These are phyloP conservation scores for Sisor rabdophorus DNA, from an alignment of 2,113 vertebrate genomes.

Conservation along the genomic window DNA sequence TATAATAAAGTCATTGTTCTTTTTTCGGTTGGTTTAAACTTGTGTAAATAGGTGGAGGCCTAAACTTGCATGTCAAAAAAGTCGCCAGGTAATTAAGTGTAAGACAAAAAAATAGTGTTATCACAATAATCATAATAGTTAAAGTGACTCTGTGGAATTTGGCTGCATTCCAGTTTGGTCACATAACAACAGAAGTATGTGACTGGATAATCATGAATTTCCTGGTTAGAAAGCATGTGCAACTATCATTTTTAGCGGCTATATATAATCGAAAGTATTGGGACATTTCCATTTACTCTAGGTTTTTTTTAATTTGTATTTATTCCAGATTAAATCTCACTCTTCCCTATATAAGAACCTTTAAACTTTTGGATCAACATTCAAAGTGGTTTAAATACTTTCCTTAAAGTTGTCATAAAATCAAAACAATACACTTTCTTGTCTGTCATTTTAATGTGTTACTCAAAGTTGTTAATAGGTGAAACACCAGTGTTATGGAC, in stretches of 20 bases:
- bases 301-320: too few species aligned
- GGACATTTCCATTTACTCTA: too few species aligned
- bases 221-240: background rate
- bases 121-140: background rate
- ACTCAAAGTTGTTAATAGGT: too few species aligned
- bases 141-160: constrained; percentile 5
- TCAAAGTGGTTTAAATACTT: too few species aligned
- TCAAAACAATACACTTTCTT: too few species aligned
- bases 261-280: too few species aligned
- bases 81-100: constrained; percentile 41
- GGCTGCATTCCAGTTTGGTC: constrained; percentile 1
- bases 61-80: constrained; percentile 47
- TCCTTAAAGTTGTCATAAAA: too few species aligned
- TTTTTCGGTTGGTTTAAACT: constrained; percentile 21
- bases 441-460: too few species aligned
- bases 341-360: too few species aligned
- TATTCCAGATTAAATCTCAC: too few species aligned
- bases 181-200: constrained; percentile 1
- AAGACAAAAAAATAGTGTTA: background rate
- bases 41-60: constrained; percentile 27
- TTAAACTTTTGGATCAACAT: too few species aligned
- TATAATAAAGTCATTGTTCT: background rate
- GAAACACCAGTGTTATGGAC: too few species aligned
- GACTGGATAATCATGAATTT: background rate
- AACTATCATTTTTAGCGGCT: background rate